Percentiles rank a stretch among this genome's conserved stretches.
These are phyloP conservation scores for Lampropteryx suffumata DNA, from an alignment of 2,888 invertebrate species.

Conservation along the genomic window DNA sequence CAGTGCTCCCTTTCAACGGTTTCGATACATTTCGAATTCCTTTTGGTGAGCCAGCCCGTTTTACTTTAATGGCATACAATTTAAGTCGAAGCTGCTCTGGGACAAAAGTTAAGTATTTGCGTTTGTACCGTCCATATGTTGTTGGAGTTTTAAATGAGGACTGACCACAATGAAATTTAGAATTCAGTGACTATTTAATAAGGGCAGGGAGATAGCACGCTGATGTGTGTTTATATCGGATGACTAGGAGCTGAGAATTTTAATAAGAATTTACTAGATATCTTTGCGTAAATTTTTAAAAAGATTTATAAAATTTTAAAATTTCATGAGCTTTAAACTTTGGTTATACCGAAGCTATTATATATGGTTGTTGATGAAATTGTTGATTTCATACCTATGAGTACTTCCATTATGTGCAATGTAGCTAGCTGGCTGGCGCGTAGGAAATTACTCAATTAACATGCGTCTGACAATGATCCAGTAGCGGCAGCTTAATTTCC, in stretches of 20 bases:
- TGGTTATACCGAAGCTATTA: too few species aligned
- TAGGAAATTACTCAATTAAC: conserved; percentile 31
- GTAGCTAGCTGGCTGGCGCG: conserved; percentile 1
- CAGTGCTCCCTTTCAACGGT: neutral
- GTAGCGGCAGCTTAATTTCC: conserved; percentile 12
- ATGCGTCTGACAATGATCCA: conserved; percentile 12
- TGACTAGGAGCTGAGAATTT: too few species aligned
- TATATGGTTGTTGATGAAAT: too few species aligned
- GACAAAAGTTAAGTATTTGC: conserved; percentile 19
- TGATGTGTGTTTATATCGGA: too few species aligned
- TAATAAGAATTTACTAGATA: too few species aligned
- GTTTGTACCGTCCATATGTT: conserved; percentile 12
- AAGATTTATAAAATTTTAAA: too few species aligned
- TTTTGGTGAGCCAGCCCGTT: conserved; percentile 2
- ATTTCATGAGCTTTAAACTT: too few species aligned
- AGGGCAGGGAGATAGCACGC: neutral
- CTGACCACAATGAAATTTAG: conserved; percentile 5
- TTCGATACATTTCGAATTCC: conserved; percentile 8
- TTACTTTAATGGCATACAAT: conserved; percentile 9
- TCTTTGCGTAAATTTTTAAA: too few species aligned
- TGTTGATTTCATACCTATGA: too few species aligned
- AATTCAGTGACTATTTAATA: conserved; percentile 19
- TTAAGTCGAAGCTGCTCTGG: conserved; percentile 5
- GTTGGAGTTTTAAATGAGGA: conserved; percentile 15
- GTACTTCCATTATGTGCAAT: neutral